Percentiles rank a stretch among this genome's conserved stretches.
Conservation (phyloP, 2,797 vertebrate species). For the Catostomus latipinnis region DNA sequence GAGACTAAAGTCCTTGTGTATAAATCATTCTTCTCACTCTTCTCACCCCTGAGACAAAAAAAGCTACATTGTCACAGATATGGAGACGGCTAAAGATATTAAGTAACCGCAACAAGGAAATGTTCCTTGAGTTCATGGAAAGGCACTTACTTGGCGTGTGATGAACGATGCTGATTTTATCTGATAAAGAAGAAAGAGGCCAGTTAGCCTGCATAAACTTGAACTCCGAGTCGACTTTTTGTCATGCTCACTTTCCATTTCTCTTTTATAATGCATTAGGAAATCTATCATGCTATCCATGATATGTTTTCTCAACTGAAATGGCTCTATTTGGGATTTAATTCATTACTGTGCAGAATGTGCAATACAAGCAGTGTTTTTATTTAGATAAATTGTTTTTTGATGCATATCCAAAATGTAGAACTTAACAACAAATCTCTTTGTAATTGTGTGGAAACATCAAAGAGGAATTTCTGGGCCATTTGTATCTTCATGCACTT, state of each 20-base stretch:
- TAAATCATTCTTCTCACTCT: constrained; percentile 31
- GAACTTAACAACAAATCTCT: constrained; percentile 13
- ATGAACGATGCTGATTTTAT: constrained; percentile 80
- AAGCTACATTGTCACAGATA: constrained; percentile 53
- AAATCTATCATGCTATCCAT: constrained; percentile 21
- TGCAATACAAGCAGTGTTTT: constrained; percentile 13
- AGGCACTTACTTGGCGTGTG: constrained; percentile 75
- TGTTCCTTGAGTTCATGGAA: constrained; percentile 41
- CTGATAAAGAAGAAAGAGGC: constrained; percentile 63
- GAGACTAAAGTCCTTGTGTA: constrained; percentile 18
- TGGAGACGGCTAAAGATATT: constrained; percentile 59
- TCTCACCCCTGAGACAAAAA: constrained; percentile 46
- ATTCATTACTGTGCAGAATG: constrained; percentile 9
- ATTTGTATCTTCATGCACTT: neutral
- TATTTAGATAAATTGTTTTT: constrained; percentile 12
- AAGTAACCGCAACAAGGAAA: constrained; percentile 55
- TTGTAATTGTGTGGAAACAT: constrained; percentile 1
- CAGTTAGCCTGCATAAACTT: constrained; percentile 29
- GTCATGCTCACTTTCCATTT: constrained; percentile 19
- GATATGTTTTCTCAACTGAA: constrained; percentile 28
- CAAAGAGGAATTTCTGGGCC: neutral
- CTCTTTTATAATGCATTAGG: constrained; percentile 25
- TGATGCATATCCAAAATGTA: constrained; percentile 28
- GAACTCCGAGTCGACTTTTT: constrained; percentile 2
- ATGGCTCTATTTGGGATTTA: constrained; percentile 16